These are phyloP conservation scores for Nomada flava DNA, from an alignment of 2,888 invertebrate genomes.

Conservation along the genomic window DNA sequence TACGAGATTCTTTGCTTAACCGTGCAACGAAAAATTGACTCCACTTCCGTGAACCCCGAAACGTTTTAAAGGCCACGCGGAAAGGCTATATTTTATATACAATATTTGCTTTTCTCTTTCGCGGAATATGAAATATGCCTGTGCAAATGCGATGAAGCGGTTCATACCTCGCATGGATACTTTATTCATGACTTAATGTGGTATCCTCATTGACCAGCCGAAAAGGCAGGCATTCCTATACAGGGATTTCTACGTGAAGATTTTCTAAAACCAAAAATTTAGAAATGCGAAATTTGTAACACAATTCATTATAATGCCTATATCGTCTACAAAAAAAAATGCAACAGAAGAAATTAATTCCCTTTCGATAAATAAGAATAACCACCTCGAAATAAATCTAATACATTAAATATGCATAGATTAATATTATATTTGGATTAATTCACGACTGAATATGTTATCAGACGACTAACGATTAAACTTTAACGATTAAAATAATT, in stretches of 20 bases:
- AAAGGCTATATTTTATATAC: neutral
- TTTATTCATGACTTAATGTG: neutral
- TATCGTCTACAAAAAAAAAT: neutral
- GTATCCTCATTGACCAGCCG: too few relatives aligned
- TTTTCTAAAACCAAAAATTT: too few relatives aligned
- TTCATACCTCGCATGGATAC: neutral
- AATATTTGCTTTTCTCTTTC: neutral
- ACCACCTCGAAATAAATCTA: too few relatives aligned
- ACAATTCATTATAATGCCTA: neutral
- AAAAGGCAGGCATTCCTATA: too few relatives aligned
- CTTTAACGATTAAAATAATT: too few relatives aligned
- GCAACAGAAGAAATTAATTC: neutral
- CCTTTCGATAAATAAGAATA: neutral
- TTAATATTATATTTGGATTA: too few relatives aligned
- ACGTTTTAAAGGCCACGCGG: conserved; percentile 9
- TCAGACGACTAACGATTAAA: too few relatives aligned
- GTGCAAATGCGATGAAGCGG: neutral
- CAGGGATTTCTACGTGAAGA: too few relatives aligned
- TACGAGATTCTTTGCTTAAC: conserved; percentile 20
- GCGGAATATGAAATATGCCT: neutral
- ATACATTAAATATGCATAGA: too few relatives aligned
- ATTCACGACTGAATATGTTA: too few relatives aligned
- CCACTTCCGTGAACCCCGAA: conserved; percentile 7
- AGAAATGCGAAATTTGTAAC: neutral
- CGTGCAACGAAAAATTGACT: conserved; percentile 27